phyloP scores from a whole-genome alignment of 1,140 invertebrate genomes.

The Agrilus planipennis region DNA sequence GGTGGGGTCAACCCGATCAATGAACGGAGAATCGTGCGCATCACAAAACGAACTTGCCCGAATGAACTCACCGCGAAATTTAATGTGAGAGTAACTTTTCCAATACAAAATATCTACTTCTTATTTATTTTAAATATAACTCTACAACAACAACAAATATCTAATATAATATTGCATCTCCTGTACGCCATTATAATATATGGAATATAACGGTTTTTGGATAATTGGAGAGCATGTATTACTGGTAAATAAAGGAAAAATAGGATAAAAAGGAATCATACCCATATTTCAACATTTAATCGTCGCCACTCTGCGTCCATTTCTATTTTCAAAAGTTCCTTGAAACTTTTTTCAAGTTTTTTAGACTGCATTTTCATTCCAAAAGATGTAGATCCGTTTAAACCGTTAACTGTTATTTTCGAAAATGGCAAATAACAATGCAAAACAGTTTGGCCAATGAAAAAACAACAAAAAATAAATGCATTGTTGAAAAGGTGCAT shows the following conservation, averaged over 20 bases:
- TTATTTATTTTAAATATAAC: too few species aligned
- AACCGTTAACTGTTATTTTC: not conserved
- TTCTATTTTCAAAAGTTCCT: constrained; percentile 15
- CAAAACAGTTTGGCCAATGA: not conserved
- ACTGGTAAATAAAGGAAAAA: too few species aligned
- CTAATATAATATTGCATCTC: too few species aligned
- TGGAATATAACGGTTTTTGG: too few species aligned
- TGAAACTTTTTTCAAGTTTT: not conserved
- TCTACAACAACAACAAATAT: too few species aligned
- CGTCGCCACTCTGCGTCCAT: constrained; percentile 22
- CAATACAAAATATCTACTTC: too few species aligned
- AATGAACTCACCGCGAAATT: constrained; percentile 1
- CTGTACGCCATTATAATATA: too few species aligned
- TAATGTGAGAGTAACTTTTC: not conserved
- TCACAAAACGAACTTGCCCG: not conserved
- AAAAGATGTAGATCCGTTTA: too few species aligned
- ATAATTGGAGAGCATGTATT: too few species aligned
- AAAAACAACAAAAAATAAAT: not conserved
- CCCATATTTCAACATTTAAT: constrained; percentile 22
- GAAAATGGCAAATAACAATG: not conserved
- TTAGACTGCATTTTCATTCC: too few species aligned
- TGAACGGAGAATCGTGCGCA: constrained; percentile 17
- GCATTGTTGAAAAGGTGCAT: too few species aligned
- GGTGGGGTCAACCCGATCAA: constrained; percentile 20
- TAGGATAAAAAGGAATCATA: too few species aligned